Percentiles rank a stretch among this genome's conserved stretches.
These are phyloP conservation scores for Hexactinellida sp. DNA, from an alignment of 37 sponge, comb jelly and placozoan genomes.

Conservation along the genomic window DNA sequence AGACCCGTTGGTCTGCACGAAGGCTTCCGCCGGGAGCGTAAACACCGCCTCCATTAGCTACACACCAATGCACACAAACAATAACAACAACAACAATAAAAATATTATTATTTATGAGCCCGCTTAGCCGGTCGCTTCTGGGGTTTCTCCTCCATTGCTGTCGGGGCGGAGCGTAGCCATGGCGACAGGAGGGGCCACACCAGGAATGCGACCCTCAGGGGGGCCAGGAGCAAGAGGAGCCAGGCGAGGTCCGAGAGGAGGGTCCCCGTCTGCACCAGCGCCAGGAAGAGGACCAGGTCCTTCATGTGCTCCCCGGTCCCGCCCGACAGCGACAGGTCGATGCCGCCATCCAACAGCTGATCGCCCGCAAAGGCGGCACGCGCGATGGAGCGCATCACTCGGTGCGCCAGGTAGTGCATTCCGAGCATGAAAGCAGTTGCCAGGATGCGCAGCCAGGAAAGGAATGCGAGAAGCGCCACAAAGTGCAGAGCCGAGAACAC, in stretches of 20 bases:
- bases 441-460: not conserved
- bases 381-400: not conserved
- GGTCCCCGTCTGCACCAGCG: not conserved
- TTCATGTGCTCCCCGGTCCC: not conserved
- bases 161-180: not conserved
- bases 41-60: not conserved
- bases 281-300: not conserved
- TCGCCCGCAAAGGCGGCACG: not conserved
- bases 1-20: not conserved
- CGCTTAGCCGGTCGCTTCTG: not conserved
- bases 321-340: not conserved
- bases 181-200: not conserved
- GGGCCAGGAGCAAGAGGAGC: not conserved
- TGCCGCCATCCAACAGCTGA: slow-evolving; percentile 1
- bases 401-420: not conserved
- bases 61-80: not conserved
- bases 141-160: not conserved
- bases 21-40: not conserved
- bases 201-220: not conserved
- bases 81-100: not conserved
- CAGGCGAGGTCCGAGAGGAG: not conserved
- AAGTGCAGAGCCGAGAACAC: not conserved
- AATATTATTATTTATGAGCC: not conserved
- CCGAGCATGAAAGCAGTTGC: not conserved
- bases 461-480: not conserved